Conservation (phyloP, 2,113 vertebrate genomes). For the Pluvialis apricaria region DNA sequence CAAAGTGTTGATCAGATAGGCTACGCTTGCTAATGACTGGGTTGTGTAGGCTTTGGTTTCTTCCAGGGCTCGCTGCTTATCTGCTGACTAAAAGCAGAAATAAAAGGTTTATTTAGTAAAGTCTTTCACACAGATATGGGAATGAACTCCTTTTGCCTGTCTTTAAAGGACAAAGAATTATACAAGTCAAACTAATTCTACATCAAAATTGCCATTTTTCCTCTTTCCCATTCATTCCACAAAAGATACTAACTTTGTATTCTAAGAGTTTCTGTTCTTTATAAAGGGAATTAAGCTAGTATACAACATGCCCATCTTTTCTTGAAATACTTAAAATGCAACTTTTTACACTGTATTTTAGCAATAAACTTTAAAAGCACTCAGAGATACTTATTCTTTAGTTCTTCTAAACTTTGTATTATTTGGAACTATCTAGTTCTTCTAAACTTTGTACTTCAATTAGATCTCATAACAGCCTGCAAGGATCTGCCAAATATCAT, state of each 20-base stretch:
- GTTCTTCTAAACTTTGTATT: not conserved
- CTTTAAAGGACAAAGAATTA: not conserved
- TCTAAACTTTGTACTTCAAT: not conserved
- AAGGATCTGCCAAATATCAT: not conserved
- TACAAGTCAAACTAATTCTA: not conserved
- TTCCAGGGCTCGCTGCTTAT: conserved; percentile 96
- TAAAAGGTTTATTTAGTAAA: not conserved
- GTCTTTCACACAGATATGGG: not conserved
- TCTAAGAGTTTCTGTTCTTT: not conserved
- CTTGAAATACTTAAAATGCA: not conserved
- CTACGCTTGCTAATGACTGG: conserved; percentile 96
- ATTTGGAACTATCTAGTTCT: not conserved
- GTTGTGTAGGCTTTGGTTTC: conserved; percentile 99
- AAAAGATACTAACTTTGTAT: not conserved
- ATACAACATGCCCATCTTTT: not conserved
- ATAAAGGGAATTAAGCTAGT: not conserved
- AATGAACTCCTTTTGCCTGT: not conserved
- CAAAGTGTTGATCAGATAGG: conserved; percentile 98
- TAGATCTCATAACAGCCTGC: not conserved
- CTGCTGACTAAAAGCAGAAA: conserved; percentile 80
- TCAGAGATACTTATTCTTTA: not conserved
- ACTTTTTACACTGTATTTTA: not conserved
- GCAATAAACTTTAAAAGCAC: not conserved
- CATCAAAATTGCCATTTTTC: not conserved
- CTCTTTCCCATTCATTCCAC: not conserved